Base-by-base conservation (phyloP, 2,888 invertebrate genomes). In the Cheilosia pagana region DNA sequence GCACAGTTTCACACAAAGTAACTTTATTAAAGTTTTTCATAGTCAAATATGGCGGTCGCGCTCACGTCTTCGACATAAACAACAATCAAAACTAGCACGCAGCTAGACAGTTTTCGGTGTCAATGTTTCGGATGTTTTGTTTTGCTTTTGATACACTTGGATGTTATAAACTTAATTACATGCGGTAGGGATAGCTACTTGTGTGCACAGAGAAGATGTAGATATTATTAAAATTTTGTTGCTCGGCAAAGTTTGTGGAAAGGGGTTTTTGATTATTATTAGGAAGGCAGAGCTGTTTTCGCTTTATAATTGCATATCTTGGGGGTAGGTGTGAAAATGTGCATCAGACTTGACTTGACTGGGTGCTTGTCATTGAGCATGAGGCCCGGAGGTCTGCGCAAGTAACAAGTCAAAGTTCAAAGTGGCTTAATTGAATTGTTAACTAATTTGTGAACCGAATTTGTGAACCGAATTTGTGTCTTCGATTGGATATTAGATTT, bases 1-100 rank as follows among this genome's bases (percentile, higher is more conserved):
- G 71, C 68, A 59, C 48, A 68, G 72, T 72, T 77, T 81, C 45
- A 81, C 86, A 81, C 86, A 55, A 59, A 68, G 63, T 31, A 68
- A 63, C 68, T 81, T 86, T 76, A 81, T 77, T 81, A 77, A 86
- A 68, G 63, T 76, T 86, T 86, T 77, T 86, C 86, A 86, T 86
- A 86, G 86, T 86, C 77, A 81, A 85, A 79, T 57, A 59, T 65
- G 41, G 41, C 50, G 48, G 5, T 3, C 31, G 55, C n/a, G 41
- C 75, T 83, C 83, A 85, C 81, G 75, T 75, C 59, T 75, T 71
- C 81, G 81, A 71, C 75, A 85, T 76, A 75, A 83, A 71, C 59
- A 68, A 60, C 57, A 75, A 43, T 76, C 55, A 81, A 45, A 45
- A 62, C 59, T 78, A 43, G 62, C 43, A 57, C 48, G 10, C 41